Evolutionary conservation across 2,113 vertebrate genomes (phyloP).

Genomic region (Cettia cetti): DNA sequence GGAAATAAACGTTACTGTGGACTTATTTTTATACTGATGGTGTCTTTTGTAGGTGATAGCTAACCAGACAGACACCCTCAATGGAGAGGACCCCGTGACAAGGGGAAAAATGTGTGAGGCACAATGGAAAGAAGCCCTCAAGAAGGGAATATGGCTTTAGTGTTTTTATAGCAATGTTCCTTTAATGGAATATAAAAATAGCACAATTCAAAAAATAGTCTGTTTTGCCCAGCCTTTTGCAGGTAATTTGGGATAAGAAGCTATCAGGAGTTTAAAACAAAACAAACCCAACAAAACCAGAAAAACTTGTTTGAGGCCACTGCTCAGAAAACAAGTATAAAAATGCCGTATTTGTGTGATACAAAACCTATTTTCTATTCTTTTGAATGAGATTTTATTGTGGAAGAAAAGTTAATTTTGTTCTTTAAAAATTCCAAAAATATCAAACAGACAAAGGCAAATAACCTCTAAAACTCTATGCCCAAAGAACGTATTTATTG

Average conservation of each 20-base stretch:
- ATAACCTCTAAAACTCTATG: constrained; percentile 37
- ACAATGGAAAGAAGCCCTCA: constrained; percentile 49
- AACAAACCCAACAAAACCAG: background rate
- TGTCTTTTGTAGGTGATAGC: constrained; percentile 64
- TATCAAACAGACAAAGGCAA: constrained; percentile 28
- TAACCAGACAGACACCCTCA: constrained; percentile 49
- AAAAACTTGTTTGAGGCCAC: constrained; percentile 50
- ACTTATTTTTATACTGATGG: constrained; percentile 67
- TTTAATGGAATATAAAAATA: constrained; percentile 46
- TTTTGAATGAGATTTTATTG: background rate
- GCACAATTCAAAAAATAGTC: constrained; percentile 45
- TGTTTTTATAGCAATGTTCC: constrained; percentile 59
- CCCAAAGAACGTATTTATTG: constrained; percentile 70
- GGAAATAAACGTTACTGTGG: constrained; percentile 64
- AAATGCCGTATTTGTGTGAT: constrained; percentile 15
- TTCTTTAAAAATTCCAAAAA: constrained; percentile 15
- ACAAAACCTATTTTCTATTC: constrained; percentile 23
- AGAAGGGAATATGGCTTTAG: constrained; percentile 66
- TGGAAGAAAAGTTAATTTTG: constrained; percentile 2
- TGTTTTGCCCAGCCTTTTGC: constrained; percentile 78
- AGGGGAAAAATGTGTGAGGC: constrained; percentile 40
- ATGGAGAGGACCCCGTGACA: constrained; percentile 26
- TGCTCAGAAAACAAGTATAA: constrained; percentile 34
- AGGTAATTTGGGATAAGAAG: constrained; percentile 72
- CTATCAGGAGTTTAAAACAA: constrained; percentile 66